Percentiles rank a stretch among this genome's conserved stretches.
Evolutionary conservation across 2,797 vertebrate species (phyloP).

Genomic region (Apogon hyalosoma): DNA sequence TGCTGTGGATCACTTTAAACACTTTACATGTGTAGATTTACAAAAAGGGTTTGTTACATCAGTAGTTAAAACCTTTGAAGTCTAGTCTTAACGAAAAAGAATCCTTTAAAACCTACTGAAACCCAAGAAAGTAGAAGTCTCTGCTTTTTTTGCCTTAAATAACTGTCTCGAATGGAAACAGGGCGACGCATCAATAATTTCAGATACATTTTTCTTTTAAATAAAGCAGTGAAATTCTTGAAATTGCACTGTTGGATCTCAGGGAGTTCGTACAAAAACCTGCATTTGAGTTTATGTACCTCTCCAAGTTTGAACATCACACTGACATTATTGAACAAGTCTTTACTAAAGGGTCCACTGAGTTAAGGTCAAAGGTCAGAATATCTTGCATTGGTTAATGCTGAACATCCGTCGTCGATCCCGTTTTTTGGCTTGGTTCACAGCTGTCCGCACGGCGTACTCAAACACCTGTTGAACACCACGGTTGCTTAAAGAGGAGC

Average conservation of each 20-base stretch:
- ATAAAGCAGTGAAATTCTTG: too few species aligned
- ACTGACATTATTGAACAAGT: background rate
- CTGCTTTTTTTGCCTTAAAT: too few species aligned
- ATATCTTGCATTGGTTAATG: slow-evolving; percentile 91
- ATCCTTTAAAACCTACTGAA: too few species aligned
- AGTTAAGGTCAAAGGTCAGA: slow-evolving; percentile 69
- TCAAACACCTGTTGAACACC: slow-evolving; percentile 97
- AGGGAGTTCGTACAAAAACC: too few species aligned
- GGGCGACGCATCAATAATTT: too few species aligned
- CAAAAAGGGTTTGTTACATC: background rate
- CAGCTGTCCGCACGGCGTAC: slow-evolving; percentile 90
- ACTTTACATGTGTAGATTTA: background rate
- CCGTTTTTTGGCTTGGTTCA: slow-evolving; percentile 88
- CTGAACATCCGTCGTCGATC: slow-evolving; percentile 87
- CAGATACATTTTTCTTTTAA: too few species aligned
- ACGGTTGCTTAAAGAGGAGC: slow-evolving; percentile 92
- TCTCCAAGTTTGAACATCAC: slow-evolving; percentile 42
- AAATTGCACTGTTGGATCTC: too few species aligned
- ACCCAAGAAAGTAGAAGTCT: too few species aligned
- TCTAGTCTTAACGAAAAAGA: background rate
- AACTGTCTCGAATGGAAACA: too few species aligned
- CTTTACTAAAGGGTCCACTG: background rate
- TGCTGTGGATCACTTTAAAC: background rate
- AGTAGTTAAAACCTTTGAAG: slow-evolving; percentile 2
- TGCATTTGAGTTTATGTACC: too few species aligned